Evolutionary conservation across 2,888 invertebrate species (phyloP), one percentile per base, ranked within the genome.

Genomic region (Cerastis leucographa): DNA sequence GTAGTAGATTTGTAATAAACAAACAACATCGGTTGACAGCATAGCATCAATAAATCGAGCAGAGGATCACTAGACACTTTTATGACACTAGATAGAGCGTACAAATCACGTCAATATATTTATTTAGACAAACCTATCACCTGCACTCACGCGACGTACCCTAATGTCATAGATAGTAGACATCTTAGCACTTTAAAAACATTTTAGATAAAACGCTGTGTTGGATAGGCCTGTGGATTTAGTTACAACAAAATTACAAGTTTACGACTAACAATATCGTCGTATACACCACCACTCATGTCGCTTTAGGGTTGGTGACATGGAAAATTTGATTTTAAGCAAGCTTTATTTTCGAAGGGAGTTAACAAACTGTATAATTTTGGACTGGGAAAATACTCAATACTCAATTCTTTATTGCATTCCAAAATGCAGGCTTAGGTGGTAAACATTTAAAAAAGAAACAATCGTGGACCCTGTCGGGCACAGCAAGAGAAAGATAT

Each of bases 231-330:
- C 91, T 91, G 90, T 91, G 92, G 93, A 93, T 93, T 94, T 92
- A 92, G 94, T 94, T 93, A 94, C 95, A 93, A 94, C 93, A 95
- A 95, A 94, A 95, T 94, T 93, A 95, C 95, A 94, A 91, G 92
- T 96, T 96, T 95, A 96, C 92, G 94, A 94, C 89, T 91, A 90
- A 92, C 93, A 92, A 94, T 95, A 95, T 94, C 91, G 92, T 89
- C 87, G 90, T 92, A 91, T 91, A 93, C 89, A 78, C 90, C 89
- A 91, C 89, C 90, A 89, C 91, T 94, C 89, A 89, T 90, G 79
- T 75, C 74, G 80, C 56, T 64, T 61, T 89, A 91, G 91, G 91
- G 92, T 82, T 88, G 88, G 74, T 78, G 54, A 19, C 62, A 44
- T 22, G 14, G 54, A 69, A 68, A 62, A 42, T 51, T 61, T 1